Evolutionary conservation across 2,888 invertebrate genomes (phyloP).

Genomic region (Ennomos quercinarius): DNA sequence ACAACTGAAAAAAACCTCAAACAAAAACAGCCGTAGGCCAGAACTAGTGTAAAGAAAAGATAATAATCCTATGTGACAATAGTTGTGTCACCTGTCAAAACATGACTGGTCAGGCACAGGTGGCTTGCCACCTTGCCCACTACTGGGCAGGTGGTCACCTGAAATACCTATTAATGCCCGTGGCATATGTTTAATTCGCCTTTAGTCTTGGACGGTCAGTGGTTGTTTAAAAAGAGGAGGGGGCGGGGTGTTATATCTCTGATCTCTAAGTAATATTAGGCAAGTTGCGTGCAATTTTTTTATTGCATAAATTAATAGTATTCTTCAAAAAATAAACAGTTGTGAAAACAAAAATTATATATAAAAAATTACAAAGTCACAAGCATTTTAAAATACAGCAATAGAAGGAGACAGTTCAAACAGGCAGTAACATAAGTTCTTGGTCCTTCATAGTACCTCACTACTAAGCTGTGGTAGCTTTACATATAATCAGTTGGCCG

Average conservation of each 20-base stretch:
- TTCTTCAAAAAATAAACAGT: no score
- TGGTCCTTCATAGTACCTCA: no score
- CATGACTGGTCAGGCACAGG: slow-evolving; percentile 70
- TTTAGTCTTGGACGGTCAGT: slow-evolving; percentile 9
- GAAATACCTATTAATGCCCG: slow-evolving; percentile 29
- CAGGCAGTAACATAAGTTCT: no score
- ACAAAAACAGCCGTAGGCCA: slow-evolving; percentile 26
- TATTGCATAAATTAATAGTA: no score
- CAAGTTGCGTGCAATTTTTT: no score
- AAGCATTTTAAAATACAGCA: no score
- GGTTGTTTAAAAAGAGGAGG: neutral
- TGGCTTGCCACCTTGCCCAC: slow-evolving; percentile 69
- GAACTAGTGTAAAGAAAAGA: slow-evolving; percentile 33
- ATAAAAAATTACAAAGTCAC: no score
- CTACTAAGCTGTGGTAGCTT: no score
- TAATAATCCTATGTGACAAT: slow-evolving; percentile 65
- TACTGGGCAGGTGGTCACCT: slow-evolving; percentile 33
- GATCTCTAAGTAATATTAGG: no score
- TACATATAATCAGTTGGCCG: no score
- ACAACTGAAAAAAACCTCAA: slow-evolving; percentile 25
- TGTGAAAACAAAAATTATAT: no score
- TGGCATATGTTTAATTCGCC: slow-evolving; percentile 36
- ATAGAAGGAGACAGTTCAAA: no score
- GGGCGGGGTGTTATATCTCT: neutral
- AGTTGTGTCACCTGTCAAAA: slow-evolving; percentile 74